A percentile compares a stretch with the other conserved stretches of the same genome.
Evolutionary conservation across 2,113 vertebrate genomes (phyloP).

Genomic region (Fukomys damarensis): DNA sequence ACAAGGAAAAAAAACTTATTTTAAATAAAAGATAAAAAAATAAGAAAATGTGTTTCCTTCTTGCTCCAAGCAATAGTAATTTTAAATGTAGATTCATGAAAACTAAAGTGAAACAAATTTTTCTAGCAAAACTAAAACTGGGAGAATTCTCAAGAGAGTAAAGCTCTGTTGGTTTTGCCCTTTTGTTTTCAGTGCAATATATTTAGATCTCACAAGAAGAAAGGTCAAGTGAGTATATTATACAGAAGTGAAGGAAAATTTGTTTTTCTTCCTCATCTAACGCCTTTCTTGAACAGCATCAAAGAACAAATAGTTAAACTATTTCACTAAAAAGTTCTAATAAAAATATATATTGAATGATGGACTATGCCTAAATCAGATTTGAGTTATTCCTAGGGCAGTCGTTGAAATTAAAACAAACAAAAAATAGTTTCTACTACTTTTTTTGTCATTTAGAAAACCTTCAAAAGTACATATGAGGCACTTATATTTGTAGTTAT

Average conservation of each 20-base stretch:
- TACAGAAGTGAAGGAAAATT: neutral
- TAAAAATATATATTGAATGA: neutral
- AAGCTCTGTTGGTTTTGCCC: neutral
- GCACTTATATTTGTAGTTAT: neutral
- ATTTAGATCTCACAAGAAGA: slow-evolving; percentile 2
- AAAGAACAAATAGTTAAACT: neutral
- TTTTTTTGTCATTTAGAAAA: neutral
- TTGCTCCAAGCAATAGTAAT: slow-evolving; percentile 42
- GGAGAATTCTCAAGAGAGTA: neutral
- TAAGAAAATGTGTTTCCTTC: neutral
- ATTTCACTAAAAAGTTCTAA: neutral
- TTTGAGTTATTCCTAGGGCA: neutral
- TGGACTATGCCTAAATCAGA: neutral
- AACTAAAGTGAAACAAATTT: slow-evolving; percentile 36
- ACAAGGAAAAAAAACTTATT: neutral
- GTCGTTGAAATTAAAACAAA: neutral
- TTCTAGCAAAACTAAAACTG: slow-evolving; percentile 37
- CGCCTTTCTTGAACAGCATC: slow-evolving; percentile 2
- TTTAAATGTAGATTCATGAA: slow-evolving; percentile 54
- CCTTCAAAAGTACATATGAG: neutral
- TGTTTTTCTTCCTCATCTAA: neutral
- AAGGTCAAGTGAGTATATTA: neutral
- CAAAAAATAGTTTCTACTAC: neutral
- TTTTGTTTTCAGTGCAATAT: neutral
- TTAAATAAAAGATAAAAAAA: neutral